Conservation (phyloP, 2,113 vertebrate species). For the Narcine bancroftii region DNA sequence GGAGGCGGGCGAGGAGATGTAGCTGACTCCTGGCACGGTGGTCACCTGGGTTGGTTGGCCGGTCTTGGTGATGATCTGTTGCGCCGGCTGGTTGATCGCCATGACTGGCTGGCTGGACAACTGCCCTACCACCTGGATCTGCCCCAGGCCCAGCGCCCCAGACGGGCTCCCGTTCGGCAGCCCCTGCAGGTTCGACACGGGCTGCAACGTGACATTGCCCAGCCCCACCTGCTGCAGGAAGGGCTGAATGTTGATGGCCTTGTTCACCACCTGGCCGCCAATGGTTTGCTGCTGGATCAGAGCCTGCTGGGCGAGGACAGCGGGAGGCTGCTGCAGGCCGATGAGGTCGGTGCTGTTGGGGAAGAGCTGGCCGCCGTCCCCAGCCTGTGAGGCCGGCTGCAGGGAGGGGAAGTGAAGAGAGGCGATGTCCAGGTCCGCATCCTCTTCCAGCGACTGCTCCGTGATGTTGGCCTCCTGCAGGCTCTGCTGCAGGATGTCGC, state of each 20-base stretch:
- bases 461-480: conserved; percentile 96
- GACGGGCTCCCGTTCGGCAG: conserved; percentile 79
- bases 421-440: conserved; percentile 84
- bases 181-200: conserved; percentile 78
- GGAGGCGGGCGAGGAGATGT: conserved; percentile 68
- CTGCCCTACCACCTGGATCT: conserved; percentile 89
- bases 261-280: conserved; percentile 79
- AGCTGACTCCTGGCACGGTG: conserved; percentile 64
- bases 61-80: conserved; percentile 76
- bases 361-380: conserved; percentile 70
- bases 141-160: conserved; percentile 74
- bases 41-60: conserved; percentile 54
- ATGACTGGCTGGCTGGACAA: conserved; percentile 63
- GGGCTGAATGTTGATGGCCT: conserved; percentile 83
- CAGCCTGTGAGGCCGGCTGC: conserved; percentile 66
- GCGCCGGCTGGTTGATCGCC: conserved; percentile 83
- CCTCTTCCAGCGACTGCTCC: conserved; percentile 84
- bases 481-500: conserved; percentile 95
- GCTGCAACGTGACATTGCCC: conserved; percentile 88
- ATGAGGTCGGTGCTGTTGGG: conserved; percentile 67
- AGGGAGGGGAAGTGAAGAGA: conserved; percentile 82
- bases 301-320: conserved; percentile 77
- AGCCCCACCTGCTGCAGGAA: conserved; percentile 85
- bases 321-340: conserved; percentile 55
- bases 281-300: conserved; percentile 73